Evolutionary conservation across 2,797 vertebrate genomes (phyloP).

Genomic region (Premnoplex brunnescens): DNA sequence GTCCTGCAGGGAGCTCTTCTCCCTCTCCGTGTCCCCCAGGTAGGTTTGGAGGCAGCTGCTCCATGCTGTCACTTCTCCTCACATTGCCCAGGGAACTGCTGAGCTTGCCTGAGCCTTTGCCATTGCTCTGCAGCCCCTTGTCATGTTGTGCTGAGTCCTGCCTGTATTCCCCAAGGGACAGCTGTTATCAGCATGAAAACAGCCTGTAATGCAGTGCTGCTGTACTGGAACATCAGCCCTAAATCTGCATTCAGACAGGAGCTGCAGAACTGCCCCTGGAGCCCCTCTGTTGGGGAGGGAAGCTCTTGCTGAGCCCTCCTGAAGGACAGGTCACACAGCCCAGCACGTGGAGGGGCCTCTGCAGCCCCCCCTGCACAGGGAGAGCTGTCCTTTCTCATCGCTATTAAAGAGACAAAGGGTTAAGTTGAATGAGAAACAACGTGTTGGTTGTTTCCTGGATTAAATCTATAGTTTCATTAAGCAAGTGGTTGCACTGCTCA

Average conservation of each 20-base stretch:
- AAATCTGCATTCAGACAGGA: background rate
- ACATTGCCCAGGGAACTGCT: background rate
- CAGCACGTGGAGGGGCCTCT: background rate
- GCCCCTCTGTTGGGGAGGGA: background rate
- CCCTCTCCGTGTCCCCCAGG: slow-evolving; percentile 67
- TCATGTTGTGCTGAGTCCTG: background rate
- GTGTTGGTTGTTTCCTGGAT: background rate
- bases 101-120: background rate
- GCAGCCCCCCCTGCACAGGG: background rate
- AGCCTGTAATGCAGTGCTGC: background rate
- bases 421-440: background rate
- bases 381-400: background rate
- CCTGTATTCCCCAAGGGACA: background rate
- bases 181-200: background rate
- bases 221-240: background rate
- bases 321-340: background rate
- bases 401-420: background rate
- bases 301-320: background rate
- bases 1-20: slow-evolving; percentile 68
- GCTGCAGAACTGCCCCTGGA: background rate
- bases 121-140: background rate
- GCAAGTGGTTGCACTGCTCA: background rate
- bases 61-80: background rate
- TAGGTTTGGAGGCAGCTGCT: slow-evolving; percentile 7
- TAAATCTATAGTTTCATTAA: background rate